Evolutionary conservation across 2,888 invertebrate species (phyloP), one percentile per base, ranked within the genome.

Genomic region (Prosapia bicincta): DNA sequence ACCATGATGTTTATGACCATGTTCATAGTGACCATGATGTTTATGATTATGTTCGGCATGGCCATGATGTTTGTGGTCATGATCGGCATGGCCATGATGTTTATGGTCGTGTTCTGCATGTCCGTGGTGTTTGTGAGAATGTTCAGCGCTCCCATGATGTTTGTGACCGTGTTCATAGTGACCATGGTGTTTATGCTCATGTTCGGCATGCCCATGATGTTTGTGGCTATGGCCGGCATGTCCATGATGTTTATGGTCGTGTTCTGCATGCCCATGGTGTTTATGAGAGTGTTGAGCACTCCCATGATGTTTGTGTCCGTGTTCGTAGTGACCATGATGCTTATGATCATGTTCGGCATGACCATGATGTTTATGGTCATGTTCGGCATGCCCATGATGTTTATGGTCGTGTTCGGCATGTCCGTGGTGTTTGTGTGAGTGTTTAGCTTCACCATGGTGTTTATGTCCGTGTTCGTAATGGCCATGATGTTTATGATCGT

Each of bases 311-410:
- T 78, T 78, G 66, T 78, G 77, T 13, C 66, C 30, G 38, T 77
- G 77, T 15, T 77, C 30, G 24, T 15, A 69, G 25, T 76, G 78
- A 1, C 79, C 78, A 66, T 72, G 73, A 23, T 79, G 79, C 43
- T 78, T 76, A 30, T 79, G 79, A 15, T 69, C 67, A 70, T 79
- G 78, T 0, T 73, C 66, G 1, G 72, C 75, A 20, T 79, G 78
- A 9, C 81, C 81, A 20, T 80, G 79, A 67, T 81, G 81, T 30
- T 81, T 79, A 71, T 81, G 79, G 25, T 71, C 54, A 32, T 79
- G 79, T 54, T 78, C 75, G 6, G 76, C 75, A 68, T 77, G 75
- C 5, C 77, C 78, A 28, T 78, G 74, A 43, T 78, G 80, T 43
- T 81, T 80, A 28, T 80, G 81, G 13, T 77, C 75, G 28, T 78